These are phyloP conservation scores for Alviniconcha strummeri DNA, from an alignment of 2,888 invertebrate genomes.

Conservation along the genomic window DNA sequence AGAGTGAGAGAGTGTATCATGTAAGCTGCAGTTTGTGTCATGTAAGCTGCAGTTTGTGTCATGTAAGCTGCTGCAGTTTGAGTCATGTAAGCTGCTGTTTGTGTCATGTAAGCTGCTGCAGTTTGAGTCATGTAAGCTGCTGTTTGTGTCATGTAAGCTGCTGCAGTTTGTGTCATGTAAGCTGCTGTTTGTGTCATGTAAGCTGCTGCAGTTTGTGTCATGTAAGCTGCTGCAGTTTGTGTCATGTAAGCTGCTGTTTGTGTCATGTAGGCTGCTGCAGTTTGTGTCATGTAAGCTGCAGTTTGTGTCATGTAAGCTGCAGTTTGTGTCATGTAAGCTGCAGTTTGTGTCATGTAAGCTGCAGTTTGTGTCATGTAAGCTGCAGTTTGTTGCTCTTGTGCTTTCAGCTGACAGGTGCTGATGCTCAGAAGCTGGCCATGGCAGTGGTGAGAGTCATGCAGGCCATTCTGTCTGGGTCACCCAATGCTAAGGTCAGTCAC, in stretches of 20 bases:
- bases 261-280: no score
- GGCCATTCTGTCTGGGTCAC: slow-evolving; percentile 61
- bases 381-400: background rate
- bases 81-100: no score
- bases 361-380: background rate
- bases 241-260: no score
- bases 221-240: no score
- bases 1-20: background rate
- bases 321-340: background rate
- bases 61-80: no score
- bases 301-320: no score
- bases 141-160: no score
- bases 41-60: background rate
- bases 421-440: slow-evolving; percentile 65
- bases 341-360: background rate
- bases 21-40: no score
- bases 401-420: slow-evolving; percentile 59
- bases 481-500: slow-evolving; percentile 60
- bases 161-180: background rate
- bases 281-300: background rate
- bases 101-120: no score
- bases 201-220: background rate
- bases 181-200: no score
- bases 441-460: slow-evolving; percentile 63
- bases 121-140: background rate